These are phyloP conservation scores for Neostethus bicornis DNA, from an alignment of 2,797 vertebrate species.

Conservation along the genomic window DNA sequence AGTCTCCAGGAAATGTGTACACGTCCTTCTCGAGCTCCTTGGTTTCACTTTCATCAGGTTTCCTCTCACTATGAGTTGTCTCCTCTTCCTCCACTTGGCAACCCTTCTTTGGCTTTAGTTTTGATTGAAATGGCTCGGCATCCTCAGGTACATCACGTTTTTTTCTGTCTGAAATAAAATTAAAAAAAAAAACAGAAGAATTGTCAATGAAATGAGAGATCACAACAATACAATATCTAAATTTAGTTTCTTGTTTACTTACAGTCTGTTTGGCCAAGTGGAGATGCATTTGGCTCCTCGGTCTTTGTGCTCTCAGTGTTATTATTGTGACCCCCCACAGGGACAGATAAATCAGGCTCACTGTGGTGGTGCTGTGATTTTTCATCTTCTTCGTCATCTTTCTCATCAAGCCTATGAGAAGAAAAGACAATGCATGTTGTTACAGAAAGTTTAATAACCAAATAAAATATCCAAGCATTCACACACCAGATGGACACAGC, in stretches of 20 bases:
- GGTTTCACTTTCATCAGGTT: conserved; percentile 42
- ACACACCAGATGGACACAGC: not conserved
- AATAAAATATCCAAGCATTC: not conserved
- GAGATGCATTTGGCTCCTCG: conserved; percentile 64
- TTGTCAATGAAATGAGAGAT: conserved; percentile 37
- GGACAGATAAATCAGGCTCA: conserved; percentile 35
- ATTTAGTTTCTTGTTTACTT: conserved; percentile 45
- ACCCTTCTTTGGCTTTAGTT: conserved; percentile 73
- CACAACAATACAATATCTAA: conserved; percentile 16
- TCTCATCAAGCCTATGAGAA: conserved; percentile 58
- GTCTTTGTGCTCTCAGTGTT: conserved; percentile 57
- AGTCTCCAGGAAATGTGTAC: conserved; percentile 83
- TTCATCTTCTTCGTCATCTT: conserved; percentile 65
- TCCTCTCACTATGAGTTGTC: conserved; percentile 36
- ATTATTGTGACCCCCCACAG: conserved; percentile 42
- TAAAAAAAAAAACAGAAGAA: conserved; percentile 44
- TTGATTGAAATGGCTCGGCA: conserved; percentile 63
- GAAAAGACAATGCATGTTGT: not conserved
- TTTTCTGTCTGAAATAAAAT: conserved; percentile 67
- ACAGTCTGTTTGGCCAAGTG: conserved; percentile 62
- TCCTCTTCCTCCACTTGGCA: conserved; percentile 64
- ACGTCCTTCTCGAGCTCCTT: conserved; percentile 71
- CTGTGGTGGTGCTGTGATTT: conserved; percentile 50
- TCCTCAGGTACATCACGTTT: conserved; percentile 62
- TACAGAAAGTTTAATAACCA: not conserved